Evolutionary conservation across 2,113 vertebrate species (phyloP).

Genomic region (Caranx ignobilis): DNA sequence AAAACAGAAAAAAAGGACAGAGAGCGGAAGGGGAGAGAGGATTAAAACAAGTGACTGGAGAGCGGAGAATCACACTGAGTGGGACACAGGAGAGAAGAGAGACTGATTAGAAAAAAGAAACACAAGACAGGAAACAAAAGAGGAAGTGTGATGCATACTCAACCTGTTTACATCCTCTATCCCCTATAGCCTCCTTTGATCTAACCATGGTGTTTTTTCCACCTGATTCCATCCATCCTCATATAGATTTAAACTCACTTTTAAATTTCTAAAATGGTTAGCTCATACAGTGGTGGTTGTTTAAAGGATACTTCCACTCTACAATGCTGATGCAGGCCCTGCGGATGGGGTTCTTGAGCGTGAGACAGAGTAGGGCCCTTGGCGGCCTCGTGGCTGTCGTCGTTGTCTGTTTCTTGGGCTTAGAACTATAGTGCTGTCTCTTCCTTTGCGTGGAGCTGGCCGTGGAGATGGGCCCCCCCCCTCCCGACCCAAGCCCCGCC

Average conservation of each 20-base stretch:
- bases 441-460: conserved; percentile 96
- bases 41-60: conserved; percentile 32
- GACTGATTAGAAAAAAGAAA: conserved; percentile 33
- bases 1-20: conserved; percentile 39
- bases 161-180: conserved; percentile 1
- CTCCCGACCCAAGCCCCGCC: conserved; percentile 72
- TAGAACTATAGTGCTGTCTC: conserved; percentile 93
- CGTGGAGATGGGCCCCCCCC: conserved; percentile 93
- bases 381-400: conserved; percentile 93
- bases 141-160: not conserved
- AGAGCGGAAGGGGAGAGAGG: conserved; percentile 32
- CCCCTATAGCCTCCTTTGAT: not conserved
- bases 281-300: not conserved
- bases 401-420: conserved; percentile 96
- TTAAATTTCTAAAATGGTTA: not conserved
- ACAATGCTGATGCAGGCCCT: conserved; percentile 99
- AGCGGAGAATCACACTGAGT: conserved; percentile 28
- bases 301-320: conserved; percentile 99
- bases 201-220: not conserved
- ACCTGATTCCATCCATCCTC: not conserved
- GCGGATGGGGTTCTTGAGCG: conserved; percentile 97
- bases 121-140: conserved; percentile 8
- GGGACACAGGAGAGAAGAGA: conserved; percentile 28
- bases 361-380: conserved; percentile 95
- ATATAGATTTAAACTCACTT: not conserved